phyloP scores from a whole-genome alignment of 2,888 invertebrate genomes.

The Lamellibrachia columna region DNA sequence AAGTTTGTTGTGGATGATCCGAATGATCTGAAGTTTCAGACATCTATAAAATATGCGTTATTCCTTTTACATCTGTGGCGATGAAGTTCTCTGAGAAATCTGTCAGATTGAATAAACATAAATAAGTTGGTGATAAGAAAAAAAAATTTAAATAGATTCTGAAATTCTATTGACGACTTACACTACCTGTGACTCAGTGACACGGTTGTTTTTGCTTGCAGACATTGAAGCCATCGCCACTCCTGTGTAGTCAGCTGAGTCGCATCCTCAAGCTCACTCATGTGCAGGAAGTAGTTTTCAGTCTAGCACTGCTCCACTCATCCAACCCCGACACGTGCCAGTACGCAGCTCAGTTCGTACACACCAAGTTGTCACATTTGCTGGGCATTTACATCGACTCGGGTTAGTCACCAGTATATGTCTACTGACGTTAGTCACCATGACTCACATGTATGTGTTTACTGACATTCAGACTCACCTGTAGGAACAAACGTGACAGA shows the following conservation, averaged over 20 bases:
- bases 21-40: neutral
- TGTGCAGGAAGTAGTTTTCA: constrained; percentile 91
- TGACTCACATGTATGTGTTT: too few relatives aligned
- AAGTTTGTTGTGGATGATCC: neutral
- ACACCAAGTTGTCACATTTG: constrained; percentile 83
- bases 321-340: constrained; percentile 79
- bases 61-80: neutral
- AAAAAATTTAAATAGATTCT: too few relatives aligned
- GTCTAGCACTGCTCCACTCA: constrained; percentile 84
- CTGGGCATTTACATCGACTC: constrained; percentile 80
- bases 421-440: too few relatives aligned
- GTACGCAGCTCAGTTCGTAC: constrained; percentile 81
- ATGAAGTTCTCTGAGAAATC: neutral
- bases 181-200: neutral
- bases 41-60: neutral
- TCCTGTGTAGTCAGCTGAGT: constrained; percentile 84
- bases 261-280: constrained; percentile 86
- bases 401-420: constrained; percentile 67
- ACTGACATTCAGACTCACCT: neutral
- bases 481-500: too few relatives aligned
- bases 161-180: too few relatives aligned
- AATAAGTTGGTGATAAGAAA: too few relatives aligned
- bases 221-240: constrained; percentile 81
- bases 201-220: constrained; percentile 64
- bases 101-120: too few relatives aligned